Percentiles rank a stretch among this genome's conserved stretches.
Conservation (phyloP, 2,888 invertebrate genomes). For the Ochropacha duplaris region DNA sequence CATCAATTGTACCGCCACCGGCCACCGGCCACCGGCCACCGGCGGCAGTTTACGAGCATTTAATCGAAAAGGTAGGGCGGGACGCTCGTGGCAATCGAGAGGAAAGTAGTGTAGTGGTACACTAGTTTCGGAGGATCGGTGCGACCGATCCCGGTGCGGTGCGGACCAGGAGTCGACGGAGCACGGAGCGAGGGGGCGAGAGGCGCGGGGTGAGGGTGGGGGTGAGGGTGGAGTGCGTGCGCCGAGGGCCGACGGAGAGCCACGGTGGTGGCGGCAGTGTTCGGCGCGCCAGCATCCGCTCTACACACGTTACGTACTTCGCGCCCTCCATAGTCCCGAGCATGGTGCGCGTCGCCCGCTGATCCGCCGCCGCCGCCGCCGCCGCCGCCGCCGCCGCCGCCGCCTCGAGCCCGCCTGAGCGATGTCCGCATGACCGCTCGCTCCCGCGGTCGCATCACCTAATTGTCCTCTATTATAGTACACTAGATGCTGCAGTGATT, state of each 20-base stretch:
- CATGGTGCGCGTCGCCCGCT: slow-evolving; percentile 15
- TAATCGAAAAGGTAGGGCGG: neutral
- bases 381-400: too few species aligned
- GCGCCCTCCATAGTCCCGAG: slow-evolving; percentile 14
- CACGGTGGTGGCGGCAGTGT: slow-evolving; percentile 25
- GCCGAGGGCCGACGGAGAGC: slow-evolving; percentile 15
- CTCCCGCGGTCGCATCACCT: too few species aligned
- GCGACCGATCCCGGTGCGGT: neutral
- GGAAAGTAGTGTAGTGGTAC: neutral
- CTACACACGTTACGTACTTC: slow-evolving; percentile 28
- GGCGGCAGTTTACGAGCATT: neutral
- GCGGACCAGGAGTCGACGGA: slow-evolving; percentile 5
- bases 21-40: too few species aligned
- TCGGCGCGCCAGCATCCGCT: slow-evolving; percentile 26
- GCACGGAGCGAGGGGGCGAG: slow-evolving; percentile 12
- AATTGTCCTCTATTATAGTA: too few species aligned
- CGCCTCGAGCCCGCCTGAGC: too few species aligned
- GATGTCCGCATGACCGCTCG: too few species aligned
- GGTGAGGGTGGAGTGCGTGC: slow-evolving; percentile 18
- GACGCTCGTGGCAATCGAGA: neutral
- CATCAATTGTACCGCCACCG: neutral
- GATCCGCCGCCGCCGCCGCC: too few species aligned
- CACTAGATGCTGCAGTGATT: neutral
- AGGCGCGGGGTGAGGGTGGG: neutral
- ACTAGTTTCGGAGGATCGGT: slow-evolving; percentile 6